Conservation (phyloP, 2,797 vertebrate species). For the Eutrigla gurnardus region DNA sequence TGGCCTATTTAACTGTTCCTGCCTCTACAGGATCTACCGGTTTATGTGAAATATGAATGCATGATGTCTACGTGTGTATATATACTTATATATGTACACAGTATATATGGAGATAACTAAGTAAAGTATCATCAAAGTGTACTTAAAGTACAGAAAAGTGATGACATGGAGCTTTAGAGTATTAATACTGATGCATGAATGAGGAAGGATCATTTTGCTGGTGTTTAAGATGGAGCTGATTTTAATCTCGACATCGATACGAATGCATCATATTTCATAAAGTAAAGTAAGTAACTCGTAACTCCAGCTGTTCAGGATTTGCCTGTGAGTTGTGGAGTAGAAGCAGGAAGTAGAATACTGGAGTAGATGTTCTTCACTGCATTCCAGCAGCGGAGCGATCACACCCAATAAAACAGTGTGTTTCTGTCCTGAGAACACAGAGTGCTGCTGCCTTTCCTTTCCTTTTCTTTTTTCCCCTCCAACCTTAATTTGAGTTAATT, state of each 20-base stretch:
- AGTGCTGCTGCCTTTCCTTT: constrained; percentile 6
- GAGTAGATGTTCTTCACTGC: not conserved
- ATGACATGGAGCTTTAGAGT: no score
- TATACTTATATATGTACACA: no score
- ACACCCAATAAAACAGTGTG: not conserved
- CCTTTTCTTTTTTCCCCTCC: not conserved
- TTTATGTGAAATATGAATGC: no score
- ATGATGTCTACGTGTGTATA: no score
- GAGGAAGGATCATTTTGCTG: no score
- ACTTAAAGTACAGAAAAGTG: no score
- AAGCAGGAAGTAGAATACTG: not conserved
- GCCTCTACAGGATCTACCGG: not conserved
- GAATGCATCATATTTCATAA: no score
- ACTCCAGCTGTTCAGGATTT: not conserved
- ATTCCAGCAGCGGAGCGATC: not conserved
- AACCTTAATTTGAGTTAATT: constrained; percentile 17
- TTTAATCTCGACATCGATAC: no score
- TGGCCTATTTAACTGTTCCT: not conserved
- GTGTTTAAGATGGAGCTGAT: no score
- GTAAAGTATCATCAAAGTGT: no score
- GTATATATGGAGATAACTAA: no score
- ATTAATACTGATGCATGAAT: no score
- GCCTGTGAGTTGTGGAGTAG: not conserved
- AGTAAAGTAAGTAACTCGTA: not conserved
- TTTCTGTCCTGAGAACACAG: constrained; percentile 4